Conservation (phyloP, 2,888 invertebrate genomes). For the Trimorus sp. region DNA sequence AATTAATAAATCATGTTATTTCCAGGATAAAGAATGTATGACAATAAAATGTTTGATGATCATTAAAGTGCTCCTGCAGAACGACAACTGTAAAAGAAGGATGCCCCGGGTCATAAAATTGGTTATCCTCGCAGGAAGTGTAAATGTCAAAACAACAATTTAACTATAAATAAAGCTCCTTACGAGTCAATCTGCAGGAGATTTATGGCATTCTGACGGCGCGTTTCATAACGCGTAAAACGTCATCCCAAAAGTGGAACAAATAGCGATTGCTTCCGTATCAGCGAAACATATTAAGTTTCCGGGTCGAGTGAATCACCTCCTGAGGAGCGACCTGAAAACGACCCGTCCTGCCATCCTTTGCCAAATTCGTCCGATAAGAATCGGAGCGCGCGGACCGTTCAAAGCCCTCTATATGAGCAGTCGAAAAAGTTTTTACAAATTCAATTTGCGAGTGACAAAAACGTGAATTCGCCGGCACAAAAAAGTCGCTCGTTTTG, state of each 20-base stretch:
- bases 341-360: slow-evolving; percentile 69
- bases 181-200: slow-evolving; percentile 40
- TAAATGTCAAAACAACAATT: slow-evolving; percentile 32
- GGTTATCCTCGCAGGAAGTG: slow-evolving; percentile 24
- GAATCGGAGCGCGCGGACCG: slow-evolving; percentile 65
- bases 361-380: slow-evolving; percentile 64
- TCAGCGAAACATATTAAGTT: slow-evolving; percentile 12
- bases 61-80: slow-evolving; percentile 1
- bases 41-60: slow-evolving; percentile 5
- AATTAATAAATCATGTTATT: no score
- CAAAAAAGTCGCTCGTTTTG: slow-evolving; percentile 17
- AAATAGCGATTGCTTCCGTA: slow-evolving; percentile 45
- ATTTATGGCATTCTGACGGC: slow-evolving; percentile 26
- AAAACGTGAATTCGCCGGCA: slow-evolving; percentile 3
- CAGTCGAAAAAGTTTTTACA: not conserved
- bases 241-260: slow-evolving; percentile 36
- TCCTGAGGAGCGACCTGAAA: slow-evolving; percentile 68
- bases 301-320: slow-evolving; percentile 26
- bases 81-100: slow-evolving; percentile 25
- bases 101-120: slow-evolving; percentile 27
- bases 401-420: not conserved
- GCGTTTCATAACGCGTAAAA: slow-evolving; percentile 37
- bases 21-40: no score
- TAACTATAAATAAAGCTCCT: slow-evolving; percentile 33
- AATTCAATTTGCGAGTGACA: slow-evolving; percentile 28